Base-by-base conservation (phyloP, 1,140 invertebrate species). In the Drosophila prosaltans region DNA sequence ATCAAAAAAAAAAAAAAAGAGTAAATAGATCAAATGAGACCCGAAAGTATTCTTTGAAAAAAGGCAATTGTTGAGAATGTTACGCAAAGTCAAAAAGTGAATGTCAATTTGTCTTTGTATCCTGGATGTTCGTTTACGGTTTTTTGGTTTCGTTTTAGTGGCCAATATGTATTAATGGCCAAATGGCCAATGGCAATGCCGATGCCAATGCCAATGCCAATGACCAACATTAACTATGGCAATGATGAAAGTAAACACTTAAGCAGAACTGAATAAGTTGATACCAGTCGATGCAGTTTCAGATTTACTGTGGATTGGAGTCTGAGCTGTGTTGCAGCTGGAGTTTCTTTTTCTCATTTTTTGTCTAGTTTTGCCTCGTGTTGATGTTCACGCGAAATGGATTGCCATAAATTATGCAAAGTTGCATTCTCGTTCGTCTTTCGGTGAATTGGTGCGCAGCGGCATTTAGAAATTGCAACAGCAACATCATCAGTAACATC, bases 381-480 rank as follows among this genome's bases (percentile, higher is more conserved):
- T 72, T 72, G 64, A 58, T 78, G 70, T 78, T 81, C 79, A 78
- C 69, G 74, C 74, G 69, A 81, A 81, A 69, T 81, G 73, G 79
- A 77, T 78, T 81, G 79, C 79, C 78, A 80, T 81, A 77, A 81
- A 81, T 78, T 77, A 81, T 81, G 70, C 79, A 73, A 73, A 69
- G 79, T 77, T 81, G 73, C 58, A 81, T 69, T 72, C 79, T 80
- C 55, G 64, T 61, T 78, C 43, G 39, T 11, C 66, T 70, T 39
- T 76, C 60, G 74, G 74, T 64, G 75, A 78, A 78, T 78, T 78
- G 75, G 75, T 78, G 74, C 74, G 69, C 67, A 69, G 75, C 67
- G 74, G 74, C 68, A 78, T 78, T 78, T 78, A 78, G 74, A 78
- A 77, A 78, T 67, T 71, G 60, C 74, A 75, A 74, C 72, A 41